Percentiles rank a stretch among this genome's conserved stretches.
Evolutionary conservation across 2,797 vertebrate species (phyloP).

Genomic region (Rhabdomys pumilio): DNA sequence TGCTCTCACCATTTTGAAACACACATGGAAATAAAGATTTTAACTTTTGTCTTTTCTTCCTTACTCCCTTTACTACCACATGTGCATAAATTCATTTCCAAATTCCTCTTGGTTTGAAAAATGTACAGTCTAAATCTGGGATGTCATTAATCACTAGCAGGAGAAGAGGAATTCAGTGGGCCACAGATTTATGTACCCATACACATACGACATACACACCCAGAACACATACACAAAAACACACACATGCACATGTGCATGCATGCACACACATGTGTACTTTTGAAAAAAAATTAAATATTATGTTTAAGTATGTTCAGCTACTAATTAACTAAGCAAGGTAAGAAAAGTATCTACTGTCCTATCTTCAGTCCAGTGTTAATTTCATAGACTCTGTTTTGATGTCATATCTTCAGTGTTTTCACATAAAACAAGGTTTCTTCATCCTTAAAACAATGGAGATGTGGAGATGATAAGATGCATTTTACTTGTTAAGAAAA

Average conservation of each 20-base stretch:
- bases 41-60: conserved; percentile 41
- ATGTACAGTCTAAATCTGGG: background rate
- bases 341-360: background rate
- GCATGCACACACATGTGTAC: background rate
- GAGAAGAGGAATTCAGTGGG: background rate
- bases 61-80: background rate
- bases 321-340: conserved; percentile 3
- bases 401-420: conserved; percentile 39
- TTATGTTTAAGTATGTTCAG: background rate
- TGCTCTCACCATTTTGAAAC: background rate
- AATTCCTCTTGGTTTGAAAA: conserved; percentile 60
- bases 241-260: background rate
- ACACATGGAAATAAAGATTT: conserved; percentile 38
- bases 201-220: background rate
- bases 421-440: background rate
- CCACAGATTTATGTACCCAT: background rate
- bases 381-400: conserved; percentile 13
- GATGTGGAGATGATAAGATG: background rate
- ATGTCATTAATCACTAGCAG: conserved; percentile 49
- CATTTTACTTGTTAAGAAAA: background rate
- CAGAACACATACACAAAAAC: background rate
- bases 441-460: conserved; percentile 29
- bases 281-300: conserved; percentile 11
- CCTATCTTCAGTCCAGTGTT: conserved; percentile 12
- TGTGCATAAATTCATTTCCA: conserved; percentile 28